These are phyloP conservation scores for Eubasilissa regina DNA, from an alignment of 1,140 invertebrate species.

Conservation along the genomic window DNA sequence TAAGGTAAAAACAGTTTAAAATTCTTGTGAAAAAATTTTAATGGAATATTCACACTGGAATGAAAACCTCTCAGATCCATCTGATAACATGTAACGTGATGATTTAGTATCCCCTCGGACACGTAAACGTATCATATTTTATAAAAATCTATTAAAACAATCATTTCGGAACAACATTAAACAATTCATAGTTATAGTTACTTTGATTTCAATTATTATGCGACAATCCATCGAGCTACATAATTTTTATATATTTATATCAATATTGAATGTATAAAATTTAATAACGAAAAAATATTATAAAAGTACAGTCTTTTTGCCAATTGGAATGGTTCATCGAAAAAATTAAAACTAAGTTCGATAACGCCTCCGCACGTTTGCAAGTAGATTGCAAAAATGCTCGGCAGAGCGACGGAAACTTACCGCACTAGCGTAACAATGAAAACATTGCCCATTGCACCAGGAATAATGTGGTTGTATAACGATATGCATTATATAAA, in stretches of 20 bases:
- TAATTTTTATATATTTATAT: too few relatives aligned
- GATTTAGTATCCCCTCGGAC: too few relatives aligned
- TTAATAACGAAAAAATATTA: not conserved
- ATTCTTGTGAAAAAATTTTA: not conserved
- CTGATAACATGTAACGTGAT: too few relatives aligned
- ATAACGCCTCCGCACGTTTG: too few relatives aligned
- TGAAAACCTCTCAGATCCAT: not conserved
- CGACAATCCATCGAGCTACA: too few relatives aligned
- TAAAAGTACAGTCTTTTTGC: conserved; percentile 13
- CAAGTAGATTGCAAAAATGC: not conserved
- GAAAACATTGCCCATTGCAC: not conserved
- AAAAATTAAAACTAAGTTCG: not conserved
- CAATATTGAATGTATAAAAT: not conserved
- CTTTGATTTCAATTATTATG: too few relatives aligned
- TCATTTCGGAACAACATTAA: too few relatives aligned
- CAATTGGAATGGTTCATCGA: conserved; percentile 13
- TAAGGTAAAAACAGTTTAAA: not conserved
- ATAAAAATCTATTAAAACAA: too few relatives aligned
- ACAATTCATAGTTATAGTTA: too few relatives aligned
- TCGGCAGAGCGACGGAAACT: not conserved
- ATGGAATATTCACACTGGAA: conserved; percentile 34
- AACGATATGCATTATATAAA: not conserved
- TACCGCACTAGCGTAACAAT: not conserved
- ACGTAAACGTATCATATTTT: too few relatives aligned
- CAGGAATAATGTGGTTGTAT: not conserved